phyloP scores from a whole-genome alignment of 2,888 invertebrate species.

The Tridacna crocea region DNA sequence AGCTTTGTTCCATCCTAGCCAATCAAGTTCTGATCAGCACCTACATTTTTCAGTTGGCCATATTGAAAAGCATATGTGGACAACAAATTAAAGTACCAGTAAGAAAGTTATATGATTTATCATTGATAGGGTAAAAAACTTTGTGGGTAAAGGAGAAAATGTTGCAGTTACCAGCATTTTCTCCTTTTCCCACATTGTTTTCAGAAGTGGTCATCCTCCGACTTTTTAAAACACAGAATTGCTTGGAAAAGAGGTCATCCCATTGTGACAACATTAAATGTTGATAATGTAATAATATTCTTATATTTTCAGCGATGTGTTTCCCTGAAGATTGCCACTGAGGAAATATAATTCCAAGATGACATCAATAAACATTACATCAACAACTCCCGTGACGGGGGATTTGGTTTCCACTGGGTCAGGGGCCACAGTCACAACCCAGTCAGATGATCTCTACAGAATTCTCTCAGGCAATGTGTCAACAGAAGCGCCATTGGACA shows the following conservation, averaged over 20 bases:
- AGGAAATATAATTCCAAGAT: not conserved
- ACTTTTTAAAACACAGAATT: not conserved
- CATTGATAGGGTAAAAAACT: not conserved
- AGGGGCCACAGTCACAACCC: not conserved
- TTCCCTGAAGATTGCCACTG: not conserved
- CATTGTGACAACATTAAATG: not conserved
- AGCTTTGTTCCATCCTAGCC: no score
- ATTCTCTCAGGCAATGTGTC: conserved; percentile 35
- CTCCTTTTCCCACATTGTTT: conserved; percentile 2
- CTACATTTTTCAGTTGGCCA: no score
- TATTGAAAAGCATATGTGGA: no score
- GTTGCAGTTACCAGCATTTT: not conserved
- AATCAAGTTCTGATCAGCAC: no score
- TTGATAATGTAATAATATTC: not conserved
- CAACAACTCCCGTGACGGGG: not conserved
- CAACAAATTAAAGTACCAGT: no score
- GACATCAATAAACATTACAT: not conserved
- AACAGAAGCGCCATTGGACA: not conserved
- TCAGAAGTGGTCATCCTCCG: not conserved
- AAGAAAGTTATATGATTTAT: not conserved
- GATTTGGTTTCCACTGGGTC: conserved; percentile 4
- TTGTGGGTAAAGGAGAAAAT: not conserved
- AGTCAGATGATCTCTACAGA: conserved; percentile 38
- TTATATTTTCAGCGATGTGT: not conserved
- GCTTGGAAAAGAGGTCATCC: not conserved